Percentiles rank a stretch among this genome's conserved stretches.
Conservation (phyloP, 2,113 vertebrate genomes). For the Gracilinanus agilis region DNA sequence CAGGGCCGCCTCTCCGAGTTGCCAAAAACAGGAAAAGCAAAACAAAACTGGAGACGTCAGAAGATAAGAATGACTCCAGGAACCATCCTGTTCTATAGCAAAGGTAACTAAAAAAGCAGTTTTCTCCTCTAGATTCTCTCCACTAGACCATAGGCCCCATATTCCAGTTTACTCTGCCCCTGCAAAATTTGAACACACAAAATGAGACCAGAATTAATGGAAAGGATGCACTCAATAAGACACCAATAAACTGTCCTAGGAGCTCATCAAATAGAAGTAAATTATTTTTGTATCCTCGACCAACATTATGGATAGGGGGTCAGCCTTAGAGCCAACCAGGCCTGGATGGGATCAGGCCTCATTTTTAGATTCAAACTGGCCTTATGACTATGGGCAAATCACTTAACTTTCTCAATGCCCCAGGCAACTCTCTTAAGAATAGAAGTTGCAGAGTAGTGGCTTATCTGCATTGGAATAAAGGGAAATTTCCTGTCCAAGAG, state of each 20-base stretch:
- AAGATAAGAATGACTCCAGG: not conserved
- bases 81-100: not conserved
- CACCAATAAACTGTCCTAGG: not conserved
- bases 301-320: too few relatives aligned
- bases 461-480: not conserved
- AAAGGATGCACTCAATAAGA: slow-evolving; percentile 11
- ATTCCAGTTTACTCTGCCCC: not conserved
- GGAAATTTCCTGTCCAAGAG: not conserved
- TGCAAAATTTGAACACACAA: not conserved
- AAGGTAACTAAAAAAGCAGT: not conserved
- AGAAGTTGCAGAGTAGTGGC: not conserved
- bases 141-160: not conserved
- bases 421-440: not conserved
- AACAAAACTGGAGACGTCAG: not conserved
- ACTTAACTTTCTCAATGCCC: not conserved
- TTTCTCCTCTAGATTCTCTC: not conserved
- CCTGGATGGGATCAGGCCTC: not conserved
- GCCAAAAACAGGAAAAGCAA: not conserved
- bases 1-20: not conserved
- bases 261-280: not conserved
- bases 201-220: not conserved
- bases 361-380: not conserved
- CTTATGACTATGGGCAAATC: not conserved
- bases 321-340: not conserved
- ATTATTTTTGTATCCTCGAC: not conserved